Evolutionary conservation across 30 jellyfish, hydroid and myxozoan genomes (phyloP), one percentile per base, ranked within the genome.

Genomic region (Nemopilema nomurai): DNA sequence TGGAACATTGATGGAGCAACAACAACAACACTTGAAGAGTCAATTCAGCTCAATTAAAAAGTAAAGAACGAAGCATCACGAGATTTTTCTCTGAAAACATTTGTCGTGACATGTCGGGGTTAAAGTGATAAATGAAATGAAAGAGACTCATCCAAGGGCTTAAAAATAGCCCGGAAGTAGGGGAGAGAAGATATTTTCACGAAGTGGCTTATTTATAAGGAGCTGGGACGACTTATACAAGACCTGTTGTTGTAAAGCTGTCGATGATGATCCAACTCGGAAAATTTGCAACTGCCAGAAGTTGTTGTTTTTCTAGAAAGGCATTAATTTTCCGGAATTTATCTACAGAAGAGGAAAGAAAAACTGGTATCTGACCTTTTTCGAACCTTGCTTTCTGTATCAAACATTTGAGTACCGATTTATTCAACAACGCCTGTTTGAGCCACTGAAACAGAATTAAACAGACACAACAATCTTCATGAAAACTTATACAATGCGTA

Each of bases 281-380:
- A 41, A 41, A 41, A 13, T 6, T 41, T 41, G 57, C 57, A 6
- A 41, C 57, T 41, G 57, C 57, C 57, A 41, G 57, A 41, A 41
- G 13, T 41, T 41, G 57, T 13, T 3, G 57, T 41, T n/a, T n/a
- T n/a, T 13, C 57, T 3, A 41, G 57, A 41, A 41, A 41, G 57
- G 13, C 9, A 3, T 41, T 41, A 3, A 13, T 41, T 13, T 13
- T 6, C 57, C 6, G 57, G 57, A 41, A 41, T 41, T 19, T 33
- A 18, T 73, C 83, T 13, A n/a, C 83, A 18, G 69, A 16, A 24
- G 83, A 41, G 13, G 83, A 31, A 1, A 73, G 18, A 23, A 32
- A 66, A 32, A 73, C 30, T 73, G 83, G 83, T 31, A 49, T 0
- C 4, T 17, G 33, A 49, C 1, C 49, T 21, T 21, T 9, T 8